Evolutionary conservation across 2,888 invertebrate genomes (phyloP), one percentile per base, ranked within the genome.

Genomic region (Ditylenchus weischeri): DNA sequence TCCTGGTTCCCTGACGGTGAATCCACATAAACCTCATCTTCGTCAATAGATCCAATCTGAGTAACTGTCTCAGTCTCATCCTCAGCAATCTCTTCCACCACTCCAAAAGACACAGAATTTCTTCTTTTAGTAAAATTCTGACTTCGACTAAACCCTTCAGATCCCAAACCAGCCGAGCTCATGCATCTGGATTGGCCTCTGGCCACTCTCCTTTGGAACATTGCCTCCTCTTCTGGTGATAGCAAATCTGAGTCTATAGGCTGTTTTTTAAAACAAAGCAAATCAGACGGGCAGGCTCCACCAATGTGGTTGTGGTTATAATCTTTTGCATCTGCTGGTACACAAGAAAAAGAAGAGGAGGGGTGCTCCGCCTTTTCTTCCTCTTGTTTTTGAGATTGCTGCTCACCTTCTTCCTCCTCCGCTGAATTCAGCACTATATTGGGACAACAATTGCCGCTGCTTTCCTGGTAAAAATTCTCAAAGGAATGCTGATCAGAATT

Each of bases 41-140:
- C 62, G 18, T 62, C 43, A 47, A 62, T 62, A 6, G 48, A 47
- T 18, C n/a, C 47, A 8, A 62, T 62, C 10, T 48, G 19, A 18
- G 48, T 19, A 13, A 54, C 29, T 21, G 54, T 54, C 54, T 21
- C 23, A 18, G 21, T 54, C 23, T 54, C 54, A 62, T 62, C 48
- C 19, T 62, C 62, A 1, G 36, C 23, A 38, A n/a, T 47, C 23
- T 62, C 62, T 62, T 62, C 62, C 10, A 62, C 62, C n/a, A 29
- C 62, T 23, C 62, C 49, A 29, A 62, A 62, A n/a, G 47, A 47
- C 11, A 62, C 62, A 19, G 62, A 62, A 21, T n/a, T 29, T 38
- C 62, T 38, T 21, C 62, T 38, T 47, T 19, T 43, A 29, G 62
- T 8, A 15, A n/a, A 13, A 2, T 21, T 11, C 6, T 54, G 54